Base-by-base conservation (phyloP, 1,140 invertebrate genomes). In the Nautilus pompilius region DNA sequence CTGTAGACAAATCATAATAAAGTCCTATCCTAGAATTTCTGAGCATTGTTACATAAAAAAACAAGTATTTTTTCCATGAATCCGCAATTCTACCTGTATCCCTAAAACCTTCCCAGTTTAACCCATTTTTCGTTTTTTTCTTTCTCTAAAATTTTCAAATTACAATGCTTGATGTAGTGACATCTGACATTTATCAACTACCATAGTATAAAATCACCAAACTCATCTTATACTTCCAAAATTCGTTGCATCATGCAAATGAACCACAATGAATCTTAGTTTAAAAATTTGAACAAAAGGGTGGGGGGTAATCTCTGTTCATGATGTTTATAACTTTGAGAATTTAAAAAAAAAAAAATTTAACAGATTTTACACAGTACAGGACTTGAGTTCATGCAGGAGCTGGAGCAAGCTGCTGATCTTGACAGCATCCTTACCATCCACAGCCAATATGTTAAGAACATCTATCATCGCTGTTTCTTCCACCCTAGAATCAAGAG, bases 321-420 rank as follows among this genome's bases (percentile, higher is more conserved):
- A n/a, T n/a, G n/a, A n/a, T n/a, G n/a, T n/a, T n/a, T n/a, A n/a
- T n/a, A n/a, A n/a, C n/a, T n/a, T n/a, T n/a, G n/a, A n/a, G n/a
- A n/a, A n/a, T n/a, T n/a, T n/a, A n/a, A n/a, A n/a, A n/a, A n/a
- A n/a, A n/a, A n/a, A n/a, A n/a, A n/a, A n/a, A n/a, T 67, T 46
- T 51, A 33, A 0, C 63, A 81, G 78, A 81, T 88, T 54, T 77
- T 88, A 20, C 85, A 86, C 62, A 84, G 83, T 67, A 81, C 86
- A 32, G 84, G 85, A 13, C 73, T 83, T 29, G 75, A 83, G 61
- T 80, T 87, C 22, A 81, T 85, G 33, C 76, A 80, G 34, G 74
- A 82, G 56, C 66, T 87, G n/a, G 62, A 68, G 28, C 68, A 80
- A 55, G 84, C 85, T 26, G 71, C 78, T 15, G 84, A 86, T 74